These are phyloP conservation scores for Grammomys dolichurus DNA, from an alignment of 2,113 vertebrate genomes.

Conservation along the genomic window DNA sequence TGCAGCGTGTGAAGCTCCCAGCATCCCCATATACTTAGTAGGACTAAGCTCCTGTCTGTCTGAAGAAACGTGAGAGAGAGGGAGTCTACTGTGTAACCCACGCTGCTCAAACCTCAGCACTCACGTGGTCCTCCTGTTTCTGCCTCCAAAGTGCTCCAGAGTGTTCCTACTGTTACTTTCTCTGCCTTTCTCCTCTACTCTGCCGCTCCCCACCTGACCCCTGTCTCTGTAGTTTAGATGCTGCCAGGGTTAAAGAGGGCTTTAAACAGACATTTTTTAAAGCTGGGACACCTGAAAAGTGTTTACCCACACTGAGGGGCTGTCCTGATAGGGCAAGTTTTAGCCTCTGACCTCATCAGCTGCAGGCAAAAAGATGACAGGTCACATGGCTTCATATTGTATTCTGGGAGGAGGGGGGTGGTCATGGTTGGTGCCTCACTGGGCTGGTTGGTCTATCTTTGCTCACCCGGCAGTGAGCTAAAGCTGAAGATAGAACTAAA, in stretches of 20 bases:
- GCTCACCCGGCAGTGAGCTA: not conserved
- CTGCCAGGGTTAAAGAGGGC: not conserved
- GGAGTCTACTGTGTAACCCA: not conserved
- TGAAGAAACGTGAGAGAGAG: not conserved
- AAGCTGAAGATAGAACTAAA: not conserved
- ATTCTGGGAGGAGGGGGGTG: not conserved
- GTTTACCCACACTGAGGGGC: not conserved
- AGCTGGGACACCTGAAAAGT: not conserved
- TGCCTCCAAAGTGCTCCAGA: not conserved
- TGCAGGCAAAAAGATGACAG: not conserved
- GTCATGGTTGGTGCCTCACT: not conserved
- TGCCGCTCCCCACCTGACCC: not conserved
- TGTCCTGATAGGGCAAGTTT: not conserved
- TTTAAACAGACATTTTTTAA: not conserved
- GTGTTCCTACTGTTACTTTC: not conserved
- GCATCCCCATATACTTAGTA: not conserved
- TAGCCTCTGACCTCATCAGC: slow-evolving; percentile 15
- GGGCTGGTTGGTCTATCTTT: not conserved
- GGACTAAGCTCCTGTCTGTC: not conserved
- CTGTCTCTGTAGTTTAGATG: not conserved
- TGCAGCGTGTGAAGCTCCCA: not conserved
- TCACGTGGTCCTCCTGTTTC: not conserved
- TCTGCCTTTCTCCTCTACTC: not conserved
- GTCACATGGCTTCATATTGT: not conserved
- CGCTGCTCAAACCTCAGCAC: not conserved